Evolutionary conservation across 2,113 vertebrate species (phyloP).

Genomic region (Macheiramphus alcinus): DNA sequence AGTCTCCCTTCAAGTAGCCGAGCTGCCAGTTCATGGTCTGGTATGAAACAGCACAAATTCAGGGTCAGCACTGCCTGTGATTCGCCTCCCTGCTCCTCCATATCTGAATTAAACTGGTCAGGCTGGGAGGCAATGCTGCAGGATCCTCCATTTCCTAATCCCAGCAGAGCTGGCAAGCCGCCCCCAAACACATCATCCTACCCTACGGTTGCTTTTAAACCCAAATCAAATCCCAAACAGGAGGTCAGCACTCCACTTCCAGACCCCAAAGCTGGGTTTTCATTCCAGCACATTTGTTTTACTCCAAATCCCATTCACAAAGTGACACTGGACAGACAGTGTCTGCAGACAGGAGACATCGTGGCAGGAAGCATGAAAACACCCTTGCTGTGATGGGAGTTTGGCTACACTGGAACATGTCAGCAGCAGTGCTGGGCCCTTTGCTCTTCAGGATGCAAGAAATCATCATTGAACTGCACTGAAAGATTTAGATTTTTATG

Average conservation of each 20-base stretch:
- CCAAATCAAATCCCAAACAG: not conserved
- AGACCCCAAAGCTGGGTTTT: not conserved
- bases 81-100: not conserved
- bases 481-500: not conserved
- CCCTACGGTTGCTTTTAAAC: not conserved
- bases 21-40: not conserved
- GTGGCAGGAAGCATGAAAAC: not conserved
- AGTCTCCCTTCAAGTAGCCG: not conserved
- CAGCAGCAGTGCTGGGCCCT: not conserved
- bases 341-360: not conserved
- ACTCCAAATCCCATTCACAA: not conserved
- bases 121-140: not conserved
- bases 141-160: not conserved
- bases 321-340: rapidly evolving
- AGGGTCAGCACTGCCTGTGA: not conserved
- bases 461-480: not conserved
- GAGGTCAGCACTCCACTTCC: not conserved
- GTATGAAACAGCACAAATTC: not conserved
- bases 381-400: rapidly evolving
- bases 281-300: not conserved
- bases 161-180: not conserved
- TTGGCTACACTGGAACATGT: not conserved
- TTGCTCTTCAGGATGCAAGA: not conserved
- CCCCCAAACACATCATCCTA: not conserved
- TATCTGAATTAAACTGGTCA: not conserved